These are phyloP conservation scores for Abscondita cerata DNA, from an alignment of 2,888 invertebrate genomes.

Conservation along the genomic window DNA sequence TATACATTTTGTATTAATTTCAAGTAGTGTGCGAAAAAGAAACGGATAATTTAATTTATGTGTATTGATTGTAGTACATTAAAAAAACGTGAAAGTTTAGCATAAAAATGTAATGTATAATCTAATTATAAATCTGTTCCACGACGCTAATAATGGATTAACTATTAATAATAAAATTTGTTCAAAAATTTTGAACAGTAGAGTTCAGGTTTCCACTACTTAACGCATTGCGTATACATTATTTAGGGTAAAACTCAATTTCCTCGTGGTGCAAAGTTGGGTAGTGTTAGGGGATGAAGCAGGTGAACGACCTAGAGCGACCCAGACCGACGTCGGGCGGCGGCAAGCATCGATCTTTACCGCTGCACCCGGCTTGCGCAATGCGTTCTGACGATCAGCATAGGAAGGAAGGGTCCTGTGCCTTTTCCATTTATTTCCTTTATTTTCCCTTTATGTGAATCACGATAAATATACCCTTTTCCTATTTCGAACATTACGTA, in stretches of 20 bases:
- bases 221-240: conserved; percentile 28
- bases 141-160: too few species aligned
- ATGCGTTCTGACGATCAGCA: conserved; percentile 43
- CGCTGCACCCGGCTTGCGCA: conserved; percentile 54
- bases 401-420: conserved; percentile 29
- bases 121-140: too few species aligned
- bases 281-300: conserved; percentile 46
- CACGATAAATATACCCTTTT: conserved; percentile 11
- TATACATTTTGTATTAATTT: too few species aligned
- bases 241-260: conserved; percentile 37
- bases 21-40: too few species aligned
- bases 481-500: not conserved
- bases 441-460: conserved; percentile 21
- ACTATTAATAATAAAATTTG: too few species aligned
- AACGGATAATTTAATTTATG: too few species aligned
- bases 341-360: conserved; percentile 52
- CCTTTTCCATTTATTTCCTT: conserved; percentile 35
- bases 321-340: conserved; percentile 57
- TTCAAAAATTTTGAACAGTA: conserved; percentile 14
- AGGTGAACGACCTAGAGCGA: conserved; percentile 58
- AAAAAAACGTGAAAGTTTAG: too few species aligned
- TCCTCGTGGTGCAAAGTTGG: conserved; percentile 35
- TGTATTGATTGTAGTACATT: too few species aligned
- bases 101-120: too few species aligned
- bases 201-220: conserved; percentile 18